These are phyloP conservation scores for Gobiocypris rarus DNA, from an alignment of 2,113 vertebrate species.

Conservation along the genomic window DNA sequence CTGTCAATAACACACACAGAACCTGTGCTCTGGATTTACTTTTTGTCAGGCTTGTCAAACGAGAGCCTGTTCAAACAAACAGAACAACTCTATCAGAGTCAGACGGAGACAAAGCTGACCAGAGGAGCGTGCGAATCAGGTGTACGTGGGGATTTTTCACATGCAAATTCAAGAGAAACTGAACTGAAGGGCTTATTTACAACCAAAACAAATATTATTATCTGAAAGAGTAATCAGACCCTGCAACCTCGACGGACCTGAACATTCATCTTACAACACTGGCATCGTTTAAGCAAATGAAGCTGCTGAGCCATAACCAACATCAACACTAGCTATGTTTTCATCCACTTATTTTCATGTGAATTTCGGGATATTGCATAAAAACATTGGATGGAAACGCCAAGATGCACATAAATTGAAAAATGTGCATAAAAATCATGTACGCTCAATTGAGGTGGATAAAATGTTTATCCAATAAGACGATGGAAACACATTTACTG, in stretches of 20 bases:
- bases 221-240: conserved; percentile 21
- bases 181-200: background rate
- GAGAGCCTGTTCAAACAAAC: background rate
- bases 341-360: too few relatives aligned
- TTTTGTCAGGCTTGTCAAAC: background rate
- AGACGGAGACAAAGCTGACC: background rate
- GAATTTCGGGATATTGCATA: too few relatives aligned
- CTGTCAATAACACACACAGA: background rate
- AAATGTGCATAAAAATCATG: too few relatives aligned
- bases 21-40: background rate
- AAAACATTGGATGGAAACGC: too few relatives aligned
- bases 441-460: too few relatives aligned
- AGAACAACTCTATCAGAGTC: background rate
- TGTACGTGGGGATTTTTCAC: conserved; percentile 9
- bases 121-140: conserved; percentile 11
- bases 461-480: too few relatives aligned
- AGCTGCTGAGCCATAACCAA: background rate
- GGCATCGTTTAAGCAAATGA: background rate
- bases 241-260: background rate
- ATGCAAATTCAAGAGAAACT: conserved; percentile 9
- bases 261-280: background rate
- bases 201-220: conserved; percentile 29
- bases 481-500: too few relatives aligned
- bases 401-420: too few relatives aligned
- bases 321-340: background rate